Base-by-base conservation (phyloP, 2,888 invertebrate genomes). In the Pheosia gnoma region DNA sequence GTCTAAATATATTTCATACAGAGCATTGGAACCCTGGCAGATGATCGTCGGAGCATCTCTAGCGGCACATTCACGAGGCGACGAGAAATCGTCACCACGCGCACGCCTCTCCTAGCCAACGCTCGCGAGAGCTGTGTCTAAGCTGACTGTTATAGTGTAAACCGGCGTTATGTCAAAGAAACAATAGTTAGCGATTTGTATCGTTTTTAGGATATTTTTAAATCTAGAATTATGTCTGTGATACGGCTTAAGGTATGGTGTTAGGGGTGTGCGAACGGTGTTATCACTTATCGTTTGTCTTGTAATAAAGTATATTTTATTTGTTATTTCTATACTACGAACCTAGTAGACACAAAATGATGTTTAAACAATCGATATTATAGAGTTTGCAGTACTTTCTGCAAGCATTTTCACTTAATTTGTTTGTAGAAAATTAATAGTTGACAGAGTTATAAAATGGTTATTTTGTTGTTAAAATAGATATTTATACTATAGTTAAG, bases 71-170 rank as follows among this genome's bases (percentile, higher is more conserved):
- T 91, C 52, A 88, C 92, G 4, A 82, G 92, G 51, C 83, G 95
- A 68, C 92, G 96, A 77, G 96, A 96, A 84, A 95, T 96, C 13
- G 96, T 96, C 62, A 96, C 96, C 1, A 96, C 96, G 47, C 90
- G 96, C 81, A 96, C 96, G 56, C 96, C 96, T 0, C 91, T 96
- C n/a, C 94, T 96, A 84, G 95, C 95, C 39, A 96, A 95, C 82
- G 86, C 93, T 2, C 94, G 96, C 76, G 96, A 96, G 82, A 96
- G 96, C 85, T 96, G 96, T 82, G 96, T 96, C 79, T 96, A 88
- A 78, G 67, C 79, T 80, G 62, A 68, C 60, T 66, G 63, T 45
- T 65, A 56, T 68, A 61, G 59, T 68, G 70, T 36, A 45, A 58
- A 60, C 65, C 62, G 13, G 66, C 61, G 70, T 75, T 75, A 68